Percentiles rank a stretch among this genome's conserved stretches.
phyloP scores from a whole-genome alignment of 2,797 vertebrate species.

The Sciurus carolinensis region DNA sequence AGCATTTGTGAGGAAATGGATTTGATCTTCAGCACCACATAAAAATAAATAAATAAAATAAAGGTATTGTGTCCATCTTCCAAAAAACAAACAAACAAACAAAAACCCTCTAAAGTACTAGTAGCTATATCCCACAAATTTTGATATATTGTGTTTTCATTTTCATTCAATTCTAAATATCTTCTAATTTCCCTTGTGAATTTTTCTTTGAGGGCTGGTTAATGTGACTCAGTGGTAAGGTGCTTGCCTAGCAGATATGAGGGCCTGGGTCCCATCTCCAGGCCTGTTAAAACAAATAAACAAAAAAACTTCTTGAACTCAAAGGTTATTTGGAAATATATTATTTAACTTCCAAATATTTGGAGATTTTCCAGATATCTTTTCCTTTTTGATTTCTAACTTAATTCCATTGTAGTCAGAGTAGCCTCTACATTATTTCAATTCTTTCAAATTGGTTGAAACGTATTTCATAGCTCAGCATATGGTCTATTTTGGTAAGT shows the following conservation, averaged over 20 bases:
- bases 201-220: too few species aligned
- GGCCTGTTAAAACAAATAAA: too few species aligned
- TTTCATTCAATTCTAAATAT: neutral
- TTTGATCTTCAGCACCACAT: too few species aligned
- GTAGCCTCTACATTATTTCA: constrained; percentile 35
- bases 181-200: neutral
- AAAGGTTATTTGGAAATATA: neutral
- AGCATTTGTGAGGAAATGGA: too few species aligned
- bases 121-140: neutral
- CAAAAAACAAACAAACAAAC: too few species aligned
- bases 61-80: too few species aligned
- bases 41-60: too few species aligned
- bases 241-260: too few species aligned
- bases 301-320: too few species aligned
- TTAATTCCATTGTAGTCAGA: constrained; percentile 26
- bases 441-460: constrained; percentile 43
- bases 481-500: constrained; percentile 25
- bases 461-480: constrained; percentile 20
- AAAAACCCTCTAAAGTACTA: neutral
- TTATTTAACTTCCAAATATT: constrained; percentile 58
- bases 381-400: constrained; percentile 37
- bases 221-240: too few species aligned
- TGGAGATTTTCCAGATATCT: constrained; percentile 27
- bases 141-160: neutral
- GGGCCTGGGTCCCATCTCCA: too few species aligned